Conservation (phyloP, 2,113 vertebrate genomes). For the Catagonus wagneri region DNA sequence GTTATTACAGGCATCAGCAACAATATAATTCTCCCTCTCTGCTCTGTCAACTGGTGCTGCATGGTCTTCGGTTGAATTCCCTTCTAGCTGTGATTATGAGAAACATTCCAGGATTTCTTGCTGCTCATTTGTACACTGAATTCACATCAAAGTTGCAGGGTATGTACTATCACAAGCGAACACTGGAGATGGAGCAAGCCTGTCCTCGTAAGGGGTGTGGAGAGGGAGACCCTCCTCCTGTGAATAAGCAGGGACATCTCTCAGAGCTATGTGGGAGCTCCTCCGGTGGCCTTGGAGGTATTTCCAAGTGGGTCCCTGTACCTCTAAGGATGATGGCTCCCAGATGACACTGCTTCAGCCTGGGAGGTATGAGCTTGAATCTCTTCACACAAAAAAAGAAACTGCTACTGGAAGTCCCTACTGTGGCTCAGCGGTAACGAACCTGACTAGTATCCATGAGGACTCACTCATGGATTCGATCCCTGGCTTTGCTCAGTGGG, state of each 20-base stretch:
- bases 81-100: neutral
- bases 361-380: neutral
- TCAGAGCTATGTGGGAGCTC: neutral
- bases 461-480: too few species aligned
- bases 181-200: neutral
- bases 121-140: neutral
- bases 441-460: too few species aligned
- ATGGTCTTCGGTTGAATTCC: neutral
- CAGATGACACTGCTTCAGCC: neutral
- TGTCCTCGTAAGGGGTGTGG: too few species aligned
- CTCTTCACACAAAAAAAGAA: neutral
- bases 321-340: neutral
- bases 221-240: neutral
- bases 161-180: neutral
- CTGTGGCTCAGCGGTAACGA: too few species aligned
- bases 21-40: neutral
- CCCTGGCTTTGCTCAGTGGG: too few species aligned
- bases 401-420: too few species aligned
- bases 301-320: conserved; percentile 9
- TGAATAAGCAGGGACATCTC: neutral
- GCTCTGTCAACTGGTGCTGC: neutral
- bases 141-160: neutral
- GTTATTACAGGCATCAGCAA: neutral
- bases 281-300: neutral
- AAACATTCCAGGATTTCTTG: conserved; percentile 7